Base-by-base conservation (phyloP, 2,113 vertebrate genomes). In the Rhegmatorhina hoffmannsi region DNA sequence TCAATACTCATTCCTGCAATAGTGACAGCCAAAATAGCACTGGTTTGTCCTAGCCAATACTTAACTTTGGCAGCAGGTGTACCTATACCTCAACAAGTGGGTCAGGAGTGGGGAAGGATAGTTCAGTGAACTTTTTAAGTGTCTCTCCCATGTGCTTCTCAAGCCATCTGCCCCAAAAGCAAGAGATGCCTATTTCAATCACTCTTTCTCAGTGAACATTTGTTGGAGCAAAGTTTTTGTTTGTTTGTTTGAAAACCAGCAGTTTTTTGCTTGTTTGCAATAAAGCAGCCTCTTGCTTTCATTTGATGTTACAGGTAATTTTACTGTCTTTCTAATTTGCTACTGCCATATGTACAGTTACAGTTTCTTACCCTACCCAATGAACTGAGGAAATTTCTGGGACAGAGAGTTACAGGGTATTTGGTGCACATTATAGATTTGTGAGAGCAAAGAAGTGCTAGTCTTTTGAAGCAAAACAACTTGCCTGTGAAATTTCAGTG, bases 111-210 rank as follows among this genome's bases (percentile, higher is more conserved):
- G 38, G 9, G 29, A 63, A 31, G 14, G 21, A 86, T 0, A 3
- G 23, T 43, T 46, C 2, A 3, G 43, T 24, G 91, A 62, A 53
- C 23, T 31, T 77, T 47, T 47, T 63, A 43, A 50, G 6, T 0
- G 0, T 36, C 7, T 69, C 23, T 74, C 47, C 25, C 8, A 53
- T 6, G 9, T 0, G 2, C 19, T 64, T 29, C 38, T 79, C 44
- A 52, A 88, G 6, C 20, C 0, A 0, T 11, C 31, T 64, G 62
- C 25, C 4, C 3, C 47, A 44, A 62, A 77, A 84, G 8, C 4
- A 19, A 6, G 14, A n/a, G 8, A 33, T 8, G 2, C 20, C 70
- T 85, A 44, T 77, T 89, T 89, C 66, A 70, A 21, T 43, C 20
- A 67, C 9, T 5, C 1, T 74, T 74, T 55, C n/a, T 80, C 24